These are phyloP conservation scores for Plagodis dolabraria DNA, from an alignment of 2,888 invertebrate genomes.

Conservation along the genomic window DNA sequence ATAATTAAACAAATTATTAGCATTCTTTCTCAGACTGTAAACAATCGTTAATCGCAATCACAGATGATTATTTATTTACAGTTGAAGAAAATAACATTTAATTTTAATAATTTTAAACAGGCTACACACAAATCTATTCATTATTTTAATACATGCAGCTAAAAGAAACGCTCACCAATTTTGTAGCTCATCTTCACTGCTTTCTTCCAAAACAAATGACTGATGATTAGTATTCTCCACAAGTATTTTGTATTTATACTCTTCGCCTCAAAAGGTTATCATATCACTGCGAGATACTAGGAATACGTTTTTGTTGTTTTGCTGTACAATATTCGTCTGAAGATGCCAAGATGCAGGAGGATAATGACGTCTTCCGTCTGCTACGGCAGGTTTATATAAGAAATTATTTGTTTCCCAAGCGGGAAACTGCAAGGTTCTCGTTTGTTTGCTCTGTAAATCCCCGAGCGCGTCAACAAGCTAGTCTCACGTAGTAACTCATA, in stretches of 20 bases:
- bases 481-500: not conserved
- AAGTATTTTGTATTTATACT: constrained; percentile 13
- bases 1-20: too few relatives aligned
- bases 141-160: too few relatives aligned
- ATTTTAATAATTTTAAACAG: too few relatives aligned
- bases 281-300: not conserved
- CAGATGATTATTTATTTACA: too few relatives aligned
- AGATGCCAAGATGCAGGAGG: constrained; percentile 1
- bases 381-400: constrained; percentile 17
- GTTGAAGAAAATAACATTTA: too few relatives aligned
- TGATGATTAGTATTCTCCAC: constrained; percentile 4
- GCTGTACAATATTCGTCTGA: constrained; percentile 13
- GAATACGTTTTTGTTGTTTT: constrained; percentile 6
- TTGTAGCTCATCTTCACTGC: constrained; percentile 28
- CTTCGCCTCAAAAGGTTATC: constrained; percentile 14
- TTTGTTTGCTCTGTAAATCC: constrained; percentile 19
- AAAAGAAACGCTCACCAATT: constrained; percentile 28
- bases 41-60: too few relatives aligned
- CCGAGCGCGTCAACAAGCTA: constrained; percentile 15
- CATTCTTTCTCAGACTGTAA: too few relatives aligned
- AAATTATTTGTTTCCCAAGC: constrained; percentile 6
- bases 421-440: constrained; percentile 20
- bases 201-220: constrained; percentile 4
- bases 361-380: constrained; percentile 11
- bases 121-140: too few relatives aligned